Percentiles rank a stretch among this genome's conserved stretches.
phyloP scores from a whole-genome alignment of 2,888 invertebrate species.

The Meganola albula region DNA sequence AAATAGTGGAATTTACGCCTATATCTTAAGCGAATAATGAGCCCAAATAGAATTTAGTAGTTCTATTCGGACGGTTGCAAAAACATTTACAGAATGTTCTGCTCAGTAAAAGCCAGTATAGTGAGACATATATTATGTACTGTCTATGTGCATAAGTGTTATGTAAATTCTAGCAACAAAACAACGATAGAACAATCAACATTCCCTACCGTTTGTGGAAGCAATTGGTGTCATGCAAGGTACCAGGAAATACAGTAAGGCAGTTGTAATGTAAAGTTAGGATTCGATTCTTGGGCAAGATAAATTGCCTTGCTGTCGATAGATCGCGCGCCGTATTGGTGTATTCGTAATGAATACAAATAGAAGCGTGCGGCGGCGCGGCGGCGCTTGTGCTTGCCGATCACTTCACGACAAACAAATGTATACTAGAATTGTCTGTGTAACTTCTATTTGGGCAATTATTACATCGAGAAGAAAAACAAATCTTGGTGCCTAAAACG shows the following conservation, averaged over 20 bases:
- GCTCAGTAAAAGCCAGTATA: too few species aligned
- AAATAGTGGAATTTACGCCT: too few species aligned
- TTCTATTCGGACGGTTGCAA: too few species aligned
- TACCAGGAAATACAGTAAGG: conserved; percentile 56
- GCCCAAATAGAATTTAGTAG: too few species aligned
- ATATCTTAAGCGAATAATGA: too few species aligned
- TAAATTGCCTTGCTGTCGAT: conserved; percentile 63
- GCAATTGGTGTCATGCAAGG: conserved; percentile 65
- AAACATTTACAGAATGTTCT: too few species aligned
- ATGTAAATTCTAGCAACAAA: conserved; percentile 36
- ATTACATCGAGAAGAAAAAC: too few species aligned
- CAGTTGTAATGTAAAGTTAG: conserved; percentile 55
- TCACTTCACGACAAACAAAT: conserved; percentile 4
- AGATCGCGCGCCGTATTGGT: conserved; percentile 64
- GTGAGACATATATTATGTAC: too few species aligned
- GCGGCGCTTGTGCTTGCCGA: neutral
- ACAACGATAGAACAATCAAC: conserved; percentile 66
- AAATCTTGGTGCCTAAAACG: too few species aligned
- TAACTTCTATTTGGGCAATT: too few species aligned
- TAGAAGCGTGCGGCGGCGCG: conserved; percentile 36
- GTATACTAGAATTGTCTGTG: neutral
- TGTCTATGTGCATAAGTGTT: too few species aligned
- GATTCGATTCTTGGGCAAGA: conserved; percentile 56
- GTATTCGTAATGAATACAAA: conserved; percentile 68
- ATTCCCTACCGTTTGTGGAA: conserved; percentile 63